A percentile compares a stretch with the other conserved stretches of the same genome.
phyloP scores from a whole-genome alignment of 2,797 vertebrate genomes.

The Eulemur albifrons region DNA sequence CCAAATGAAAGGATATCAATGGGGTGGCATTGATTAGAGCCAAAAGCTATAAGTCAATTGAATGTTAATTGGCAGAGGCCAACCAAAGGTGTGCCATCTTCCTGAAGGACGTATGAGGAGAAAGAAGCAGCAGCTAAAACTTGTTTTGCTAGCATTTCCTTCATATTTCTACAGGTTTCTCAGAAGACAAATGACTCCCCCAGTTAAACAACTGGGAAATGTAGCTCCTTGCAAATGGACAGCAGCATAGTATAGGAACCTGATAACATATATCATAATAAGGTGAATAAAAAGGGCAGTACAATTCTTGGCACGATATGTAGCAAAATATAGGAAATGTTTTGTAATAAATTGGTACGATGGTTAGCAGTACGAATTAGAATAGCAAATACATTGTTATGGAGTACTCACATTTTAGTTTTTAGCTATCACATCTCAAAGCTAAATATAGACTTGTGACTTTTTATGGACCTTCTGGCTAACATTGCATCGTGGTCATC shows the following conservation, averaged over 20 bases:
- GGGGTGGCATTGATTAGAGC: not conserved
- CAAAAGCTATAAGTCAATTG: not conserved
- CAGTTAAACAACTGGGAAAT: not conserved
- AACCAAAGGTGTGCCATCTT: not conserved
- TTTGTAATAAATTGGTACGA: slow-evolving; percentile 10
- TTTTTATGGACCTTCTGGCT: not conserved
- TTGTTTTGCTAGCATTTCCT: not conserved
- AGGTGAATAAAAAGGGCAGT: not conserved
- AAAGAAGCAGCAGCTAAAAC: not conserved
- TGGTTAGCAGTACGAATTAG: slow-evolving; percentile 8
- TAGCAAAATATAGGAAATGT: not conserved
- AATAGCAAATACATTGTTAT: slow-evolving; percentile 17
- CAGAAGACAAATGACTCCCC: not conserved
- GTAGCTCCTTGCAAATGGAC: not conserved
- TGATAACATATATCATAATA: not conserved
- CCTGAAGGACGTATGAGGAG: not conserved
- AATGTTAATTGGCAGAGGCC: not conserved
- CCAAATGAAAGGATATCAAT: not conserved
- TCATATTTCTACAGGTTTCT: not conserved
- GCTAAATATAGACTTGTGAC: not conserved
- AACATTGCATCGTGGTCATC: not conserved
- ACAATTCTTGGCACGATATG: not conserved
- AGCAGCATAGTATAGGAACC: not conserved
- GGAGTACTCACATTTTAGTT: slow-evolving; percentile 9
- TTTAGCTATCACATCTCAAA: slow-evolving; percentile 24